Percentiles rank a stretch among this genome's conserved stretches.
Evolutionary conservation across 2,113 vertebrate genomes (phyloP).

Genomic region (Cryptotis parvus): DNA sequence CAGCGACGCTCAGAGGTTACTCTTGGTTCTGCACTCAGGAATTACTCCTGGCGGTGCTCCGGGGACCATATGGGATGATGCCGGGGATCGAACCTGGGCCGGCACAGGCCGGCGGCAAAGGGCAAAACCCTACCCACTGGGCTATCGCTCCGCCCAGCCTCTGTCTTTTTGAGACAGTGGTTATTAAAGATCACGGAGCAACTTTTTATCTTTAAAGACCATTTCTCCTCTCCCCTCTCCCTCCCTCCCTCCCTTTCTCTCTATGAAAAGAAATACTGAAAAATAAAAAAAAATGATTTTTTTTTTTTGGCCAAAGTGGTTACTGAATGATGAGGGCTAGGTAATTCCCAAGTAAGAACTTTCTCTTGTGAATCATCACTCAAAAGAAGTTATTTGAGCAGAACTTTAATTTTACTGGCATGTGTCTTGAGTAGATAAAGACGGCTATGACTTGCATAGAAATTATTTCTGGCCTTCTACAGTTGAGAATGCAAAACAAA

Average conservation of each 20-base stretch:
- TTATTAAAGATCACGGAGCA: neutral
- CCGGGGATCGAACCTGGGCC: too few species aligned
- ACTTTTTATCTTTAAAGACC: neutral
- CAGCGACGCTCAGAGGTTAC: too few species aligned
- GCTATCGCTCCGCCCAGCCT: too few species aligned
- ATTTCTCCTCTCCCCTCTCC: too few species aligned
- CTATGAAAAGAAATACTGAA: slow-evolving; percentile 62
- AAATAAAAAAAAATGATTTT: slow-evolving; percentile 27
- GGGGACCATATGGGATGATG: too few species aligned
- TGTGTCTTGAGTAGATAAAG: slow-evolving; percentile 77
- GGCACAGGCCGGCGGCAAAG: too few species aligned
- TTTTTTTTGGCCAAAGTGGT: slow-evolving; percentile 44
- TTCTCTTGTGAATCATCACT: slow-evolving; percentile 70
- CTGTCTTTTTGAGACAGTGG: neutral
- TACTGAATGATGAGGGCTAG: slow-evolving; percentile 45
- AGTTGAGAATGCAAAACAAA: slow-evolving; percentile 66
- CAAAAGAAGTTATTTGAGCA: slow-evolving; percentile 76
- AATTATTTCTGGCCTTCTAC: slow-evolving; percentile 67
- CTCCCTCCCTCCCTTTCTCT: slow-evolving; percentile 18
- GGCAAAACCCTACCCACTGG: too few species aligned
- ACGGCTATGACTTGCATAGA: slow-evolving; percentile 70
- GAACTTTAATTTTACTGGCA: slow-evolving; percentile 75
- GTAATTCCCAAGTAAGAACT: slow-evolving; percentile 65
- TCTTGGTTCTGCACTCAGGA: too few species aligned
- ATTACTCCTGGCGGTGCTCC: too few species aligned